Conservation (phyloP, 2,113 vertebrate genomes). For the Colistium nudipinnis region DNA sequence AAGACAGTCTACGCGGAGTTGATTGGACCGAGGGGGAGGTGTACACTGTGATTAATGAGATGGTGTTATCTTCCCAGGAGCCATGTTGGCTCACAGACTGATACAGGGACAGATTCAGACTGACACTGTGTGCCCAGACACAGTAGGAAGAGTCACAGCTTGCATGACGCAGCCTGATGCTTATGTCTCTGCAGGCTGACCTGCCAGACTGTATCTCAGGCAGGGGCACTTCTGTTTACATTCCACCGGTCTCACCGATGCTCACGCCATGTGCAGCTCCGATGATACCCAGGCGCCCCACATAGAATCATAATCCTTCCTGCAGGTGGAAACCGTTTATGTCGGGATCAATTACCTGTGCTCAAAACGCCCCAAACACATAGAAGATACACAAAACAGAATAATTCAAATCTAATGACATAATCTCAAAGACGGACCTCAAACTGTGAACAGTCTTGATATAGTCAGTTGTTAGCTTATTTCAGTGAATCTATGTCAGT, state of each 20-base stretch:
- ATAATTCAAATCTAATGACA: too few relatives aligned
- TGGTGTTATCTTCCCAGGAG: conserved; percentile 59
- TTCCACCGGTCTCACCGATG: conserved; percentile 43
- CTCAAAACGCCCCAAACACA: neutral
- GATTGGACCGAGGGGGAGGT: conserved; percentile 11
- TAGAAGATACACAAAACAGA: conserved; percentile 9
- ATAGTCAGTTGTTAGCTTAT: neutral
- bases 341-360: conserved; percentile 7
- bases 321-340: conserved; percentile 36
- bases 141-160: conserved; percentile 61
- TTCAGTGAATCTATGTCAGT: neutral
- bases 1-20: conserved; percentile 15
- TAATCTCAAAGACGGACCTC: conserved; percentile 3
- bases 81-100: conserved; percentile 57
- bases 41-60: conserved; percentile 55
- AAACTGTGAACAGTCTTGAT: neutral
- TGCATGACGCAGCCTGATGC: conserved; percentile 59
- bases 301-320: conserved; percentile 23
- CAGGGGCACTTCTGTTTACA: conserved; percentile 59
- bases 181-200: conserved; percentile 64
- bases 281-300: conserved; percentile 45
- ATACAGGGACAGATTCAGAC: conserved; percentile 69
- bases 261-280: conserved; percentile 27
- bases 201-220: conserved; percentile 69
- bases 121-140: conserved; percentile 65